Percentiles rank a stretch among this genome's conserved stretches.
Conservation (phyloP, 2,797 vertebrate genomes). For the Hippoglossus hippoglossus region DNA sequence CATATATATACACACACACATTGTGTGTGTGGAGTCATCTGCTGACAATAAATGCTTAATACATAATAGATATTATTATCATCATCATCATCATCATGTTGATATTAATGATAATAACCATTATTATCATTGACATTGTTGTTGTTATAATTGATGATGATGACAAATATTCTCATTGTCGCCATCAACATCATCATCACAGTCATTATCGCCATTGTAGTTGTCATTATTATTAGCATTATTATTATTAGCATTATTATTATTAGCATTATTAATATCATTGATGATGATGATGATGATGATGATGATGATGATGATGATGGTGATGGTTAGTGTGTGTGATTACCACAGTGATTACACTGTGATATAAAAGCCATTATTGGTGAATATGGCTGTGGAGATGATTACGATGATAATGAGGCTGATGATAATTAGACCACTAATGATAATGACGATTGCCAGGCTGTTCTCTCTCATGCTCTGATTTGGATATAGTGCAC, state of each 20-base stretch:
- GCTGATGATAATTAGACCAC: slow-evolving; percentile 34
- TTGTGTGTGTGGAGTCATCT: slow-evolving; percentile 1
- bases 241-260: too few species aligned
- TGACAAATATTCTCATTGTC: too few species aligned
- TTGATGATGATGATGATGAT: background rate
- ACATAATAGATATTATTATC: too few species aligned
- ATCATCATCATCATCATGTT: too few species aligned
- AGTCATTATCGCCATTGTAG: too few species aligned
- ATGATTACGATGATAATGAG: slow-evolving; percentile 31
- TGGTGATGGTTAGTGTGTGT: background rate
- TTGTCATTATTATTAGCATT: too few species aligned
- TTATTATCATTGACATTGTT: too few species aligned
- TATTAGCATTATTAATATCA: too few species aligned
- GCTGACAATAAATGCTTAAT: background rate
- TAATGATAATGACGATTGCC: slow-evolving; percentile 55
- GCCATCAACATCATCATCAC: too few species aligned
- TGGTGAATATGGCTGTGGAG: slow-evolving; percentile 32
- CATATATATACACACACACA: background rate
- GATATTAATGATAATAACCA: too few species aligned
- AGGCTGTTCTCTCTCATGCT: slow-evolving; percentile 26
- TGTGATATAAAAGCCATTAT: slow-evolving; percentile 20
- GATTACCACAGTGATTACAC: slow-evolving; percentile 29
- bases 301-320: slow-evolving; percentile 3
- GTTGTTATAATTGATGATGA: too few species aligned
- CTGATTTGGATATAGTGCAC: slow-evolving; percentile 3